A percentile compares a stretch with the other conserved stretches of the same genome.
Evolutionary conservation across 1,140 invertebrate genomes (phyloP).

Genomic region (Drosophila sp.): DNA sequence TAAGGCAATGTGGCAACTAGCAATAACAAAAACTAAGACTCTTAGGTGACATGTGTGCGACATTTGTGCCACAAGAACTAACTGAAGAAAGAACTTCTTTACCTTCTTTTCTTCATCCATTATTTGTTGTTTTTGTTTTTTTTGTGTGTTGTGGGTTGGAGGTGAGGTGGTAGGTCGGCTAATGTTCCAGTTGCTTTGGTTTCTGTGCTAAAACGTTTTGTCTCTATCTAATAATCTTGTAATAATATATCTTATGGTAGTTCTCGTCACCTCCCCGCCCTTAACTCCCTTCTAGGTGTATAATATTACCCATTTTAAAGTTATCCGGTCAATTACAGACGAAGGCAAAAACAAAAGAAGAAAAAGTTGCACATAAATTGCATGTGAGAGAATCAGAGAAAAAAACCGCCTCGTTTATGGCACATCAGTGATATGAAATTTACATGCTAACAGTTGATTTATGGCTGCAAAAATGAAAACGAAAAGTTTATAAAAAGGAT

Average conservation of each 20-base stretch:
- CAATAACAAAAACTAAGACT: constrained; percentile 34
- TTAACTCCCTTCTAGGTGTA: constrained; percentile 12
- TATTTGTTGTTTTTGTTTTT: neutral
- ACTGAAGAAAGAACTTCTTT: constrained; percentile 33
- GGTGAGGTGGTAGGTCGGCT: constrained; percentile 44
- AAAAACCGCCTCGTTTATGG: constrained; percentile 38
- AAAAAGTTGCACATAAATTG: constrained; percentile 52
- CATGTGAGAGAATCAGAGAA: constrained; percentile 13
- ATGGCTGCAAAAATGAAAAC: neutral
- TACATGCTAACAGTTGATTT: constrained; percentile 17
- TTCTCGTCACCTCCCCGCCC: constrained; percentile 10
- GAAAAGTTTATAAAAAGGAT: neutral
- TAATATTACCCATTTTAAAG: constrained; percentile 56
- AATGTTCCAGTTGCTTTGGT: constrained; percentile 81
- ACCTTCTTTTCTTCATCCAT: neutral
- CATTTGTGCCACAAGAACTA: constrained; percentile 65
- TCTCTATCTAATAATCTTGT: constrained; percentile 77
- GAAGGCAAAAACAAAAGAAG: constrained; percentile 1
- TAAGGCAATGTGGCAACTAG: constrained; percentile 59
- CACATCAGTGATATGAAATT: constrained; percentile 59
- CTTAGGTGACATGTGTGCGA: constrained; percentile 70
- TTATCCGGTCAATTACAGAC: constrained; percentile 40
- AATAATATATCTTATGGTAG: constrained; percentile 59
- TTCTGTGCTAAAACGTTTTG: constrained; percentile 79
- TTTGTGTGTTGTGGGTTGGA: neutral